Evolutionary conservation across 2,888 invertebrate species (phyloP).

Genomic region (Galeruca laticollis): DNA sequence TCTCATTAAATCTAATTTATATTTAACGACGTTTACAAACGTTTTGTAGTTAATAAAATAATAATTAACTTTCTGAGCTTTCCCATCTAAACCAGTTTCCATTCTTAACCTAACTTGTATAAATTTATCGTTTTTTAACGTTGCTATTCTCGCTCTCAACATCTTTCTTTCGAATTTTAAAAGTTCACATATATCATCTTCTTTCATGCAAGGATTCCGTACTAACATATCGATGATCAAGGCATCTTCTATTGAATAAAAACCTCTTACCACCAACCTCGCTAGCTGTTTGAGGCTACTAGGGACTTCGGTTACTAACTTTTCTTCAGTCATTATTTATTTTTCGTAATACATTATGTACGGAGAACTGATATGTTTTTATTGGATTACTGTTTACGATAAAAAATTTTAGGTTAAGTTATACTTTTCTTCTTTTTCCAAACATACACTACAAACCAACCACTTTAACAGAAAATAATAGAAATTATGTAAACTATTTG

Average conservation of each 20-base stretch:
- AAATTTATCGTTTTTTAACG: conserved; percentile 92
- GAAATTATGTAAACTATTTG: too few relatives aligned
- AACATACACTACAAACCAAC: too few relatives aligned
- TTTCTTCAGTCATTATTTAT: conserved; percentile 75
- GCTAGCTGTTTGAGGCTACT: conserved; percentile 93
- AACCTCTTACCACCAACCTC: conserved; percentile 90
- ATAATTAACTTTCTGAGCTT: conserved; percentile 95
- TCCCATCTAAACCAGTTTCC: conserved; percentile 95
- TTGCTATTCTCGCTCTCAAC: conserved; percentile 87
- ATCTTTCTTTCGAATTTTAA: conserved; percentile 95
- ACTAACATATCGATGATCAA: conserved; percentile 96
- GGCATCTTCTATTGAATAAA: conserved; percentile 94
- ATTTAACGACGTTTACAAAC: conserved; percentile 97
- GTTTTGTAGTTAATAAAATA: conserved; percentile 98
- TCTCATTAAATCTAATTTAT: conserved; percentile 95
- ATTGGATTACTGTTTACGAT: too few relatives aligned
- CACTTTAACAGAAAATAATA: too few relatives aligned
- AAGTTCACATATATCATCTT: conserved; percentile 90
- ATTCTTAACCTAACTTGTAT: conserved; percentile 92
- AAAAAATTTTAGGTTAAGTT: too few relatives aligned
- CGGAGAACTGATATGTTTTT: too few relatives aligned
- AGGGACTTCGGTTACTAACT: conserved; percentile 91
- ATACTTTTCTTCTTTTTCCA: too few relatives aligned
- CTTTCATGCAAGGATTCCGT: conserved; percentile 94
- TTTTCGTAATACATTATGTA: not conserved